Base-by-base conservation (phyloP, 2,888 invertebrate genomes). In the Xanthia togata region DNA sequence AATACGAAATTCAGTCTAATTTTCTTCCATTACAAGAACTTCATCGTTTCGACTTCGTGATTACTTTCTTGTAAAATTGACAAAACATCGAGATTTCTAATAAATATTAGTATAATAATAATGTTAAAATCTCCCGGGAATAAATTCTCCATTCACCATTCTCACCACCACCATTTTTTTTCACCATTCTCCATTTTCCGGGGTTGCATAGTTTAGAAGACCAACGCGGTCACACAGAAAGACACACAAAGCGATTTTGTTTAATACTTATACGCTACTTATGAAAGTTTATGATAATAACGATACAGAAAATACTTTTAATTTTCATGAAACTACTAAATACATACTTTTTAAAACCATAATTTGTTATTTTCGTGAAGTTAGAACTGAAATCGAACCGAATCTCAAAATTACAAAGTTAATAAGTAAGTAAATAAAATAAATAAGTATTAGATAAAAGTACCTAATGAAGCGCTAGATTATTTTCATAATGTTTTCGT, bases 381-480 rank as follows among this genome's bases (percentile, higher is more conserved):
- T 17, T 47, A 4, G 14, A 26, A 59, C 50, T 44, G 23, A 17
- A 35, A n/a, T 44, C 8, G 20, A 75, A 23, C 35, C 35, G 35
- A 38, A 55, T 41, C 41, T 50, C n/a, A n/a, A 35, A 63, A 50
- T 50, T 26, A 14, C 5, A 50, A n/a, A 31, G 62, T 57, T 74
- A 82, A 4, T 57, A n/a, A n/a, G n/a, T n/a, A n/a, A n/a, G n/a
- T n/a, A 81, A 77, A 53, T 72, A 12, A 73, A 73, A 55, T 23
- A 57, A 26, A 59, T 59, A 76, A 12, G 8, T 20, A 26, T n/a
- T 47, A 57, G n/a, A 50, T 76, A 26, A 35, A 26, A 50, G 47
- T 76, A 31, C 4, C 9, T 60, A 31, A 68, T 64, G 8, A 59
- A 64, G 17, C 47, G 41, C n/a, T 64, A 82, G 77, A 59, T 50